phyloP scores from a whole-genome alignment of 2,113 vertebrate genomes.

The Colaptes auratus region DNA sequence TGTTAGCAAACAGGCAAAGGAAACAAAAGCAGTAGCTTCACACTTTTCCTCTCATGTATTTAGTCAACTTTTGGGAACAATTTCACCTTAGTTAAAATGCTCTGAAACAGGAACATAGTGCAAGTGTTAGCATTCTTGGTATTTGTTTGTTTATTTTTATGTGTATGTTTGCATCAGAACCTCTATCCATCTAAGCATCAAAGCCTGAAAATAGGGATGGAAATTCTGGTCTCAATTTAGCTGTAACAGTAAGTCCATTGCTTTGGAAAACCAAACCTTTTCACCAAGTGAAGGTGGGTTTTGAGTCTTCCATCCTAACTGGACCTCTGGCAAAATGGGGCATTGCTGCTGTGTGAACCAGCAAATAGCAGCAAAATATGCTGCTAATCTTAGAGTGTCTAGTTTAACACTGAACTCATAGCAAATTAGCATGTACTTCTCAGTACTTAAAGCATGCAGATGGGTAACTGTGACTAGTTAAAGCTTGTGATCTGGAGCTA shows the following conservation, averaged over 20 bases:
- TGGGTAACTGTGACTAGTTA: neutral
- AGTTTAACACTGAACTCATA: neutral
- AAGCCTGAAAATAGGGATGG: neutral
- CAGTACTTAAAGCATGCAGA: neutral
- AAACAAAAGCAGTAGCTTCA: neutral
- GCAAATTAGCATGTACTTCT: neutral
- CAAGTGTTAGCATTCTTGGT: neutral
- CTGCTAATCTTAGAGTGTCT: fast-evolving
- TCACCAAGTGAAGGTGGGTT: fast-evolving
- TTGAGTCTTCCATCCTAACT: neutral
- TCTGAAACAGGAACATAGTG: neutral
- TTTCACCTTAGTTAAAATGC: neutral
- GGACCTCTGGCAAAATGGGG: neutral
- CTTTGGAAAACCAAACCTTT: neutral
- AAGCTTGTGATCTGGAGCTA: neutral
- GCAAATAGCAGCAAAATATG: too few species aligned
- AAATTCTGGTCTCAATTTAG: neutral
- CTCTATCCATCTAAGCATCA: neutral
- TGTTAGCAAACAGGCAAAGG: neutral
- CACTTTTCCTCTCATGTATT: neutral
- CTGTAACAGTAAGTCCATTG: neutral
- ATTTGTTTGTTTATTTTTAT: neutral
- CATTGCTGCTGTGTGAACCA: neutral
- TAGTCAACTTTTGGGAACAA: neutral
- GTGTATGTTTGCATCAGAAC: neutral